Base-by-base conservation (phyloP, 2,113 vertebrate species). In the Pardalotus punctatus region DNA sequence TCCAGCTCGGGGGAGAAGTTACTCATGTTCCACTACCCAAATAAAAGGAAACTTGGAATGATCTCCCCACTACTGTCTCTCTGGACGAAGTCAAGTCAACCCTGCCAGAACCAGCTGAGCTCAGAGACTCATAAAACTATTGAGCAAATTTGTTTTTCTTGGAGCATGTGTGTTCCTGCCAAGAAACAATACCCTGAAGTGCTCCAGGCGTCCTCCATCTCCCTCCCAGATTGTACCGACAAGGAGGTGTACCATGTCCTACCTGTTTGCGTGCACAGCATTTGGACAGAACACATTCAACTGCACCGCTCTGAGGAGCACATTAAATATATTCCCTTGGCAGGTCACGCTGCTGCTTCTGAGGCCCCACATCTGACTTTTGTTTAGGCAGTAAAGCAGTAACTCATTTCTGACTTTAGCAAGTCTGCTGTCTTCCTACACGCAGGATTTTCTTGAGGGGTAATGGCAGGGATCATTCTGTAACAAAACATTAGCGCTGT, bases 121-220 rank as follows among this genome's bases (percentile, higher is more conserved):
- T 85, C 77, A 89, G 80, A 92, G 73, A 67, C 65, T 89, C 87
- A 72, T 54, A 77, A 87, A 96, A 87, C 69, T 42, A 94, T 11
- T 61, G 81, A 95, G 45, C 14, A 93, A 93, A 94, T 95, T 48
- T 88, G 28, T 81, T 95, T 95, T 90, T 88, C 66, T 85, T 82
- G 35, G 54, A 90, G 38, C 58, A 57, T 0, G 2, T 11, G 16
- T n/a, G 29, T 1, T 94, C 38, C 33, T 94, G 94, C 70, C 81
- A 95, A 87, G 60, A 8, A 80, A 66, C 66, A 94, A 84, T 84
- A 54, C 38, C 78, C 66, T 27, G 17, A 65, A 70, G 71, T 16
- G 54, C 50, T 85, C 54, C 86, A 57, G 15, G 48, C 13, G 1
- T 50, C 61, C 73, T 74, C 45, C 42, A 6, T 13, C n/a, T 62